Conservation (phyloP, 2,113 vertebrate species). For the Paradoxurus hermaphroditus region DNA sequence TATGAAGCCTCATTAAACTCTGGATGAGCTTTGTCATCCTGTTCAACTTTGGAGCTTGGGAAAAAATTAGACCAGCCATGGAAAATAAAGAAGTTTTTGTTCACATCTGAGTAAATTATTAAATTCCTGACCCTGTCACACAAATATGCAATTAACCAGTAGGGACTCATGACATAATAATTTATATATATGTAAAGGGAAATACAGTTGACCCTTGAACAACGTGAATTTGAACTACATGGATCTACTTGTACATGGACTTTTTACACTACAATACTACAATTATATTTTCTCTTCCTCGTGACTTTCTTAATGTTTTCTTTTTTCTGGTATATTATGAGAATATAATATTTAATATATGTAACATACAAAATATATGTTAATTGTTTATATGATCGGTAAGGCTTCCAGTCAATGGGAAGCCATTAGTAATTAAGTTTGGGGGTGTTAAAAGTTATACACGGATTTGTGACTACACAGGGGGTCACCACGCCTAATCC, state of each 20-base stretch:
- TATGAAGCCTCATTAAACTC: background rate
- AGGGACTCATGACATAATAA: background rate
- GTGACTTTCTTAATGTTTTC: background rate
- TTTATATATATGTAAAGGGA: background rate
- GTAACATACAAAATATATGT: background rate
- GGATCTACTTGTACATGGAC: background rate
- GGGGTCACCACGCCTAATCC: background rate
- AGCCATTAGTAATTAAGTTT: background rate
- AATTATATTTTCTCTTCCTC: background rate
- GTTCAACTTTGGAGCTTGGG: background rate
- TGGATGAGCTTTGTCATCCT: background rate
- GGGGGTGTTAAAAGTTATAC: background rate
- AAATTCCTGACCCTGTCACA: background rate
- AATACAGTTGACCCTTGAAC: background rate
- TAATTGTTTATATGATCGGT: background rate
- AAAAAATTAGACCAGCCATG: background rate
- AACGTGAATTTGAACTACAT: background rate
- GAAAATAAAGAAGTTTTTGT: conserved; percentile 11
- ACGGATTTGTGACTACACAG: background rate
- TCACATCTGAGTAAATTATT: background rate
- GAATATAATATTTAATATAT: background rate
- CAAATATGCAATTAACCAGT: background rate
- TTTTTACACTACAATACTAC: background rate
- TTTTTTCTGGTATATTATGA: background rate
- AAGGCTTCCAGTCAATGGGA: background rate